These are phyloP conservation scores for Dione juno DNA, from an alignment of 2,888 invertebrate genomes.

Conservation along the genomic window DNA sequence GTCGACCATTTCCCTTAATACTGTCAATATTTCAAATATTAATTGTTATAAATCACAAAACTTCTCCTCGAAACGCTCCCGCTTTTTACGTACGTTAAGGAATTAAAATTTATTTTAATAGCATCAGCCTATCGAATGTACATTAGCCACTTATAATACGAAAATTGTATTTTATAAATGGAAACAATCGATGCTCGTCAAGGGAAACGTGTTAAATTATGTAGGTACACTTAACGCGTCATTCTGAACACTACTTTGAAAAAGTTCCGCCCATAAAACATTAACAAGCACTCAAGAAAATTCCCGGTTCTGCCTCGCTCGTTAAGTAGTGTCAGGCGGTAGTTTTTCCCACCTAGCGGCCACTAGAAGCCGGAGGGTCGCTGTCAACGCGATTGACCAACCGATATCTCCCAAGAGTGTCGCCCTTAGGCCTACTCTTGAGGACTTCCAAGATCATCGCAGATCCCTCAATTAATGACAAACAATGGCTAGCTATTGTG, in stretches of 20 bases:
- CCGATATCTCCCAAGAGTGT: slow-evolving; percentile 79
- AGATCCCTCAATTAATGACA: slow-evolving; percentile 81
- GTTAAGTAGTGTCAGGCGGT: slow-evolving; percentile 82
- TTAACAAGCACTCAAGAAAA: slow-evolving; percentile 84
- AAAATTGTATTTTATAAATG: slow-evolving; percentile 50
- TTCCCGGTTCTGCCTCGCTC: slow-evolving; percentile 77
- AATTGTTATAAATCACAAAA: slow-evolving; percentile 83
- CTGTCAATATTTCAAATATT: slow-evolving; percentile 84
- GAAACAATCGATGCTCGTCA: slow-evolving; percentile 62
- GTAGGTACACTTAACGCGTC: slow-evolving; percentile 80
- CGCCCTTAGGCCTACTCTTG: slow-evolving; percentile 60
- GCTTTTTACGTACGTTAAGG: slow-evolving; percentile 68
- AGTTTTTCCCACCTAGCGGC: slow-evolving; percentile 81
- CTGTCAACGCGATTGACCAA: slow-evolving; percentile 81
- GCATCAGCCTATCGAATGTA: slow-evolving; percentile 60
- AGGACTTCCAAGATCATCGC: slow-evolving; percentile 75
- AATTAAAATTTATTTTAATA: slow-evolving; percentile 72
- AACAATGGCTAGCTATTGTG: slow-evolving; percentile 69
- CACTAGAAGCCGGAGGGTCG: slow-evolving; percentile 71
- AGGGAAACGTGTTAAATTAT: slow-evolving; percentile 80
- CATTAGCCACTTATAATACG: slow-evolving; percentile 46
- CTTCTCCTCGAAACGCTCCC: slow-evolving; percentile 59
- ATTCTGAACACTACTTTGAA: slow-evolving; percentile 79
- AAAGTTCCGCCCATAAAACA: slow-evolving; percentile 83
- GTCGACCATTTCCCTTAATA: slow-evolving; percentile 81